phyloP scores from a whole-genome alignment of 2,888 invertebrate genomes.

The Timema podura region DNA sequence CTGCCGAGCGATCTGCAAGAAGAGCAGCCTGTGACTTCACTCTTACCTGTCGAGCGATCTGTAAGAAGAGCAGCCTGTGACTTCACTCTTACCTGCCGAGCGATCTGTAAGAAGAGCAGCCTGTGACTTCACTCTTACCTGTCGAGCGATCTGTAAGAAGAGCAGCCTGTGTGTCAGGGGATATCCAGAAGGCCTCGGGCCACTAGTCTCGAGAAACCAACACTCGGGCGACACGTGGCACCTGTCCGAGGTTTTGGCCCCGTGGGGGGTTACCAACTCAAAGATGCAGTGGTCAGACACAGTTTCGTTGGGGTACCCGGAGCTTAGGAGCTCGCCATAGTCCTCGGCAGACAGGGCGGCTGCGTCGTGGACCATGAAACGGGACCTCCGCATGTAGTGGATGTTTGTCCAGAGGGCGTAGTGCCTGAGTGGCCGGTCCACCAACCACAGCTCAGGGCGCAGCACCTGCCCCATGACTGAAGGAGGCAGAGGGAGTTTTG shows the following conservation, averaged over 20 bases:
- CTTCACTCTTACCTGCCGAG: not conserved
- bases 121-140: not conserved
- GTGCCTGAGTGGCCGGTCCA: too few species aligned
- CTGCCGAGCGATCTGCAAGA: not conserved
- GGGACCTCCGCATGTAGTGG: too few species aligned
- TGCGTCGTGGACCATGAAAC: too few species aligned
- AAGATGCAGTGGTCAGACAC: slow-evolving; percentile 5
- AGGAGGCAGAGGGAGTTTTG: too few species aligned
- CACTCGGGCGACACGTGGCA: not conserved
- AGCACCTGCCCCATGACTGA: too few species aligned
- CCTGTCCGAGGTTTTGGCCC: not conserved
- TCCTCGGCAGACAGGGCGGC: too few species aligned
- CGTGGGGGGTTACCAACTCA: not conserved
- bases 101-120: not conserved
- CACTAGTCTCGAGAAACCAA: not conserved
- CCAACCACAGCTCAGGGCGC: too few species aligned
- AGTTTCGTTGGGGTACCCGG: not conserved
- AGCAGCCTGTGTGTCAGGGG: not conserved
- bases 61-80: slow-evolving; percentile 1
- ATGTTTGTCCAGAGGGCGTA: too few species aligned
- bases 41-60: slow-evolving; percentile 1
- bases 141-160: slow-evolving; percentile 5
- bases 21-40: not conserved
- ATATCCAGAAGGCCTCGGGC: not conserved
- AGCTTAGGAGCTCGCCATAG: too few species aligned